Base-by-base conservation (phyloP, 2,113 vertebrate genomes). In the Hippopotamus amphibius region DNA sequence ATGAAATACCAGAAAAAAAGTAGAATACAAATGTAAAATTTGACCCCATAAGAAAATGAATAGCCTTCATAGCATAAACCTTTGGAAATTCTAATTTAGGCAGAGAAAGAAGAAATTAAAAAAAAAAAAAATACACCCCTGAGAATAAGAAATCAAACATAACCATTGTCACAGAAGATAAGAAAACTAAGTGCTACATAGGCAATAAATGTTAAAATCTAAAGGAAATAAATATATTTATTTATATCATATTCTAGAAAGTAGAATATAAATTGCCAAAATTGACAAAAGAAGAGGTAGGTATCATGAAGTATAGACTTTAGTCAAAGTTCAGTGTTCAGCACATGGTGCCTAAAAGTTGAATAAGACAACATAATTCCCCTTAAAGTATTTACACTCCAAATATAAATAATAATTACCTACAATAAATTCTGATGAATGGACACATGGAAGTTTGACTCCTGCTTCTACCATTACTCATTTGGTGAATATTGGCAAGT, bases 1-100 rank as follows among this genome's bases (percentile, higher is more conserved):
- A 81, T 90, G 81, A 97, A 97, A 87, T 83, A 88, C 92, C 50
- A 83, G 71, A 41, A 30, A 71, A 72, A 77, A 1, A 33, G 5
- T 33, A 48, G 13, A 81, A 90, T 86, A 65, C 85, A 89, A 69
- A 61, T 22, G 6, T 81, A n/a, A 55, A 95, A 30, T 3, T 63
- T 77, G 28, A 53, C 7, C 30, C 11, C 15, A 85, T 46, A 50
- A 53, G 53, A 79, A 83, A 92, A n/a, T 41, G 2, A 88, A 74
- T 28, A 89, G 1, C 11, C 80, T 43, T 1, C 26, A 82, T 24
- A 76, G 2, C 26, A 82, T 24, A 76, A 69, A 48, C 0, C 3
- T 6, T 63, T 55, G 12, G 14, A n/a, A 94, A 68, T 89, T 4
- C 16, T 79, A 33, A 59, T 43, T 28, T 79, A 46, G 16, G 6